Percentiles rank a stretch among this genome's conserved stretches.
Conservation (phyloP, 2,113 vertebrate species). For the Typhlomys cinereus region DNA sequence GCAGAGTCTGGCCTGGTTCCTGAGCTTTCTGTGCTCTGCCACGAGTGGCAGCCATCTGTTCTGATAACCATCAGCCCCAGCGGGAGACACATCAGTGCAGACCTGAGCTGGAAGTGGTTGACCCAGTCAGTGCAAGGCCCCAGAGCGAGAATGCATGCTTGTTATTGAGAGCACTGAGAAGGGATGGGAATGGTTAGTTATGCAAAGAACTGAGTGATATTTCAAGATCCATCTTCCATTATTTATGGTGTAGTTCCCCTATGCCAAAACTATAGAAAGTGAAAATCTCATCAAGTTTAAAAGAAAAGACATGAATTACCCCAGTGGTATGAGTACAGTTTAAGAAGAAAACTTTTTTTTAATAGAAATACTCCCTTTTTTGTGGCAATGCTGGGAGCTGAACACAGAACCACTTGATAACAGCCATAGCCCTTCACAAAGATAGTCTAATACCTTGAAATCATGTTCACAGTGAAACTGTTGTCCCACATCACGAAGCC, state of each 20-base stretch:
- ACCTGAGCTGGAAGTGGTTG: not conserved
- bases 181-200: not conserved
- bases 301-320: not conserved
- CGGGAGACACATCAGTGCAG: not conserved
- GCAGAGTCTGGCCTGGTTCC: not conserved
- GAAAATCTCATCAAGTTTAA: conserved; percentile 34
- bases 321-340: too few relatives aligned
- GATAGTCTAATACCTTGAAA: conserved; percentile 21
- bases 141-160: not conserved
- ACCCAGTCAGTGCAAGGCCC: not conserved
- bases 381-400: too few relatives aligned
- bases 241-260: not conserved
- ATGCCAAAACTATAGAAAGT: not conserved
- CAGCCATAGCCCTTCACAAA: too few relatives aligned
- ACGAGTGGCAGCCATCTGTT: not conserved
- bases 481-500: not conserved
- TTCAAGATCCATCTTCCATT: not conserved
- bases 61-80: not conserved
- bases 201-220: not conserved
- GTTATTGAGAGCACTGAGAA: not conserved
- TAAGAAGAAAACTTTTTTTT: too few relatives aligned
- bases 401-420: too few relatives aligned
- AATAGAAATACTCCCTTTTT: too few relatives aligned
- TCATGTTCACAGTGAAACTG: not conserved
- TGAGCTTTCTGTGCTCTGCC: not conserved